These are phyloP conservation scores for Pampusana beccarii DNA, from an alignment of 2,113 vertebrate genomes.

Conservation along the genomic window DNA sequence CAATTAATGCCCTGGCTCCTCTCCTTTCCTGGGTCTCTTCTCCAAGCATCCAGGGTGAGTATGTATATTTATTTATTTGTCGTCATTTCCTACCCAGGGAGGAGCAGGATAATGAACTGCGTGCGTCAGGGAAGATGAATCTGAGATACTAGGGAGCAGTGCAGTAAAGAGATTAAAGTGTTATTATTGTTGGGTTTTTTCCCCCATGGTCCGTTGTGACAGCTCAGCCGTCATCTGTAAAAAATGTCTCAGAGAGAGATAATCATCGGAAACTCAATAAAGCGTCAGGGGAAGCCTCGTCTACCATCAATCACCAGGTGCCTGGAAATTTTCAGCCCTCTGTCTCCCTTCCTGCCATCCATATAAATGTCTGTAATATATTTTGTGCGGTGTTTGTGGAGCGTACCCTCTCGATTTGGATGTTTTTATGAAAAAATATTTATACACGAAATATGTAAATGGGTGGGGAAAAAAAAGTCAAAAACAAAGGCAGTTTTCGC, in stretches of 20 bases:
- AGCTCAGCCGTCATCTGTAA: slow-evolving; percentile 89
- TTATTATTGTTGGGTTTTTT: slow-evolving; percentile 81
- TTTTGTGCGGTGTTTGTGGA: slow-evolving; percentile 70
- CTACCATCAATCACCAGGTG: slow-evolving; percentile 93
- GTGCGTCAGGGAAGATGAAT: slow-evolving; percentile 88
- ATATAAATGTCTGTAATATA: slow-evolving; percentile 99
- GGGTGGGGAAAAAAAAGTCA: slow-evolving; percentile 23
- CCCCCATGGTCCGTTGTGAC: slow-evolving; percentile 82
- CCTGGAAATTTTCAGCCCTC: slow-evolving; percentile 91
- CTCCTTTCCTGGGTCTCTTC: slow-evolving; percentile 58
- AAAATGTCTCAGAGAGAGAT: slow-evolving; percentile 93
- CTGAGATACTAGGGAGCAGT: slow-evolving; percentile 84
- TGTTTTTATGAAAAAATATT: slow-evolving; percentile 82
- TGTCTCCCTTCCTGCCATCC: slow-evolving; percentile 92
- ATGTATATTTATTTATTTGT: slow-evolving; percentile 76
- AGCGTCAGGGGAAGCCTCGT: slow-evolving; percentile 89
- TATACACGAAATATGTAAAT: slow-evolving; percentile 81
- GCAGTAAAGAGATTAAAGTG: slow-evolving; percentile 87
- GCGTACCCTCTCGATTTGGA: slow-evolving; percentile 66
- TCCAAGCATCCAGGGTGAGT: slow-evolving; percentile 35
- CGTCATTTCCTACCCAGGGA: slow-evolving; percentile 83
- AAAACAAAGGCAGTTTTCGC: slow-evolving; percentile 67
- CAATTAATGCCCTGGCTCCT: slow-evolving; percentile 64
- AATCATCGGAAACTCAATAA: slow-evolving; percentile 99
- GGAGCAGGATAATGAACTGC: slow-evolving; percentile 82